Percentiles rank a stretch among this genome's conserved stretches.
phyloP scores from a whole-genome alignment of 1,140 invertebrate genomes.

The Trichoplusia ni region DNA sequence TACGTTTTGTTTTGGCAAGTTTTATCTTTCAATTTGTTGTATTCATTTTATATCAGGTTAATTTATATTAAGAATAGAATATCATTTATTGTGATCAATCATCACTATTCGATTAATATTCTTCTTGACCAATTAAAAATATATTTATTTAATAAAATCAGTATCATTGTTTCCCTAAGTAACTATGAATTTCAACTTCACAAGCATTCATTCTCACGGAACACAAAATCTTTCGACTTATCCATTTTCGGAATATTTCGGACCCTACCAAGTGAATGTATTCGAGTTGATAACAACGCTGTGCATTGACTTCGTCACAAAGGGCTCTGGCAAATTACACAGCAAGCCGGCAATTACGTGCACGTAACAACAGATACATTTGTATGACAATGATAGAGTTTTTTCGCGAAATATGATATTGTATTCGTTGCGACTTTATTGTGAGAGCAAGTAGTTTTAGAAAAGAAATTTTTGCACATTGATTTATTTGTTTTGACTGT shows the following conservation, averaged over 20 bases:
- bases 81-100: too few species aligned
- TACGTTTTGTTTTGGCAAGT: too few species aligned
- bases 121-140: too few species aligned
- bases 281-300: slow-evolving; percentile 45
- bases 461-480: background rate
- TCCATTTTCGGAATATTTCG: background rate
- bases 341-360: slow-evolving; percentile 65
- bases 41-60: too few species aligned
- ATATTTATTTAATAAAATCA: too few species aligned
- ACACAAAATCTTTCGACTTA: background rate
- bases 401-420: slow-evolving; percentile 67
- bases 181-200: too few species aligned
- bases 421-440: slow-evolving; percentile 6
- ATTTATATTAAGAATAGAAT: too few species aligned
- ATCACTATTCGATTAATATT: too few species aligned
- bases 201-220: slow-evolving; percentile 17
- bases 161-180: too few species aligned
- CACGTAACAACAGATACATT: slow-evolving; percentile 74
- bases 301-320: slow-evolving; percentile 60
- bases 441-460: slow-evolving; percentile 15
- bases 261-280: slow-evolving; percentile 18
- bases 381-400: slow-evolving; percentile 73
- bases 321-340: slow-evolving; percentile 69
- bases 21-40: too few species aligned
- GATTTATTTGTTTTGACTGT: background rate